Evolutionary conservation across 2,797 vertebrate genomes (phyloP).

Genomic region (Falco novaeseelandiae): DNA sequence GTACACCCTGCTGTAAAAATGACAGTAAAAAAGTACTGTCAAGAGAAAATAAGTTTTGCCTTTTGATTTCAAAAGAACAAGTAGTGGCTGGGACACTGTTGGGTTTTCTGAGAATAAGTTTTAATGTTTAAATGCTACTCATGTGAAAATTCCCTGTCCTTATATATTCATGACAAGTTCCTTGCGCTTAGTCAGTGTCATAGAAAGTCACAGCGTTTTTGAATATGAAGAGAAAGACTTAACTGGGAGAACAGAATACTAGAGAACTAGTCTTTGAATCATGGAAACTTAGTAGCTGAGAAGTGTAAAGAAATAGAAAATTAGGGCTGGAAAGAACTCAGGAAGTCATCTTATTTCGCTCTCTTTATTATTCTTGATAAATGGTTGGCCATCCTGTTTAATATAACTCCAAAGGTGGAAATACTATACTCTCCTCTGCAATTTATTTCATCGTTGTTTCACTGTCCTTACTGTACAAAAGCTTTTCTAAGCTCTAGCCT

Average conservation of each 20-base stretch:
- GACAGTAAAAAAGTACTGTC: neutral
- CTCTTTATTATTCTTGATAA: neutral
- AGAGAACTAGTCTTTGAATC: neutral
- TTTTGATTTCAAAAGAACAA: conserved; percentile 3
- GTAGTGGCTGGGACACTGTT: neutral
- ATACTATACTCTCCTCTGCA: neutral
- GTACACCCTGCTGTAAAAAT: neutral
- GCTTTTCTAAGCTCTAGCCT: neutral
- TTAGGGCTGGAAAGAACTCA: neutral
- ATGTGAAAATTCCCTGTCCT: neutral
- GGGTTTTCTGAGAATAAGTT: neutral
- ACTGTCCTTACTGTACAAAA: neutral
- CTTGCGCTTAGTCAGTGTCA: neutral
- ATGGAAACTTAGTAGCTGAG: neutral
- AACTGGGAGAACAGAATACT: neutral
- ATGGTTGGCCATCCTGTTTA: neutral
- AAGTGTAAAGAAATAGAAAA: neutral
- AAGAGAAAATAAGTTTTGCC: conserved; percentile 3
- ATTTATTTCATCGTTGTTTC: neutral
- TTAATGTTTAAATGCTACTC: neutral
- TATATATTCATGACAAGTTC: conserved; percentile 30
- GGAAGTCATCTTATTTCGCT: neutral
- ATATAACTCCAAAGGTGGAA: neutral
- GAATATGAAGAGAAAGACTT: conserved; percentile 8
- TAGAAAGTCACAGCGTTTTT: conserved; percentile 10